These are phyloP conservation scores for Indicator indicator DNA, from an alignment of 2,113 vertebrate species.

Conservation along the genomic window DNA sequence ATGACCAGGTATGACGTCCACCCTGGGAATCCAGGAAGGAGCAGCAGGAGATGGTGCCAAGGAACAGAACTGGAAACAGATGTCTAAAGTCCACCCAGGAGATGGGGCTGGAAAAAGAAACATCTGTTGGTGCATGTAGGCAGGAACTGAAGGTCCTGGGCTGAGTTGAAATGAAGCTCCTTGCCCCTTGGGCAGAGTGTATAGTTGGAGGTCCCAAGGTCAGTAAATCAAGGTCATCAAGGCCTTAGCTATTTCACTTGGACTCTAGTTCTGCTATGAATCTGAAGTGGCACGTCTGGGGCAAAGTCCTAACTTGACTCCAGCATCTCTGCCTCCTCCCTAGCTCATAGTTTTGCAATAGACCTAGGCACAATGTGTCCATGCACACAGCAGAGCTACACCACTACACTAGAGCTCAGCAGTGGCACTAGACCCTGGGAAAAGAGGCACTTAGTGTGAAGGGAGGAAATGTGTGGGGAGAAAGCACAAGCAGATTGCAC, in stretches of 20 bases:
- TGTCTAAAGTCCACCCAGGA: background rate
- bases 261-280: background rate
- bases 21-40: background rate
- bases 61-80: background rate
- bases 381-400: fast-evolving
- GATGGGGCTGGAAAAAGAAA: background rate
- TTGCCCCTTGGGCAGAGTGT: background rate
- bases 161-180: background rate
- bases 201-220: background rate
- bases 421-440: fast-evolving
- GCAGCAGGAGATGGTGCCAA: background rate
- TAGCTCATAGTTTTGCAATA: background rate
- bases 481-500: fast-evolving
- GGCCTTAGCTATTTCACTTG: background rate
- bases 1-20: background rate
- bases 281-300: background rate
- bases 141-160: background rate
- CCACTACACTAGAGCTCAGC: background rate
- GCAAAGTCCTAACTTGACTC: background rate
- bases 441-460: background rate
- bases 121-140: fast-evolving
- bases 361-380: background rate
- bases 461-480: background rate
- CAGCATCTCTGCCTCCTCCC: fast-evolving
- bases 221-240: background rate